Percentiles rank a stretch among this genome's conserved stretches.
phyloP scores from a whole-genome alignment of 2,888 invertebrate species.

The Hofmannophila pseudospretella region DNA sequence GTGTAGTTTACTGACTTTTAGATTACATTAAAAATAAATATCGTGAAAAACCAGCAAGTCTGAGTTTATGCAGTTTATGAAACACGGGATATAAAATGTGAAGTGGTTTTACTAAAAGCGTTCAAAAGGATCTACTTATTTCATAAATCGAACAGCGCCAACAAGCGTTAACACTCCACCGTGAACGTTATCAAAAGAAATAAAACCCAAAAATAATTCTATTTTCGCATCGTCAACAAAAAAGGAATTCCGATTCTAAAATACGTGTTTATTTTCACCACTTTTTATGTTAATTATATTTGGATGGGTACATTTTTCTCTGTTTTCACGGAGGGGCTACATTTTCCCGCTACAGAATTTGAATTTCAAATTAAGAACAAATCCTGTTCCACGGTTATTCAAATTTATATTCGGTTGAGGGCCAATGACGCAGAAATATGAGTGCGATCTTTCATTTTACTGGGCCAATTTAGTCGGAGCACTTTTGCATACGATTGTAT shows the following conservation, averaged over 20 bases:
- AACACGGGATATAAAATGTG: too few relatives aligned
- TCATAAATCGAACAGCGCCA: too few relatives aligned
- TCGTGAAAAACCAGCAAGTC: too few relatives aligned
- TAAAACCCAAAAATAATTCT: conserved; percentile 1
- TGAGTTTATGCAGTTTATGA: too few relatives aligned
- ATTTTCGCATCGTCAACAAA: conserved; percentile 1
- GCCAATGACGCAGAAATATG: conserved; percentile 64
- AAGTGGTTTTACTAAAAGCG: too few relatives aligned
- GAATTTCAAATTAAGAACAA: conserved; percentile 64
- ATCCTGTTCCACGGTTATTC: conserved; percentile 57
- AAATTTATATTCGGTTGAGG: conserved; percentile 58
- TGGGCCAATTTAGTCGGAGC: conserved; percentile 45
- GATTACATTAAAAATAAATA: too few relatives aligned
- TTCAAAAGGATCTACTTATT: too few relatives aligned
- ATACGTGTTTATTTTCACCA: conserved; percentile 48
- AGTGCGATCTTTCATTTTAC: conserved; percentile 58
- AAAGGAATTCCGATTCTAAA: conserved; percentile 26
- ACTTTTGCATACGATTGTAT: conserved; percentile 37
- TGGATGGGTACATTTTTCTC: conserved; percentile 57
- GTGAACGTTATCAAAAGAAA: conserved; percentile 4
- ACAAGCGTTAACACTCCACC: too few relatives aligned
- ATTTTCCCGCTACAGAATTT: conserved; percentile 58
- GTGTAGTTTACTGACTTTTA: too few relatives aligned
- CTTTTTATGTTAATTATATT: conserved; percentile 64
- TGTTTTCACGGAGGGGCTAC: conserved; percentile 48